These are phyloP conservation scores for Heliconius melpomene DNA, from an alignment of 1,140 invertebrate species.

Conservation along the genomic window DNA sequence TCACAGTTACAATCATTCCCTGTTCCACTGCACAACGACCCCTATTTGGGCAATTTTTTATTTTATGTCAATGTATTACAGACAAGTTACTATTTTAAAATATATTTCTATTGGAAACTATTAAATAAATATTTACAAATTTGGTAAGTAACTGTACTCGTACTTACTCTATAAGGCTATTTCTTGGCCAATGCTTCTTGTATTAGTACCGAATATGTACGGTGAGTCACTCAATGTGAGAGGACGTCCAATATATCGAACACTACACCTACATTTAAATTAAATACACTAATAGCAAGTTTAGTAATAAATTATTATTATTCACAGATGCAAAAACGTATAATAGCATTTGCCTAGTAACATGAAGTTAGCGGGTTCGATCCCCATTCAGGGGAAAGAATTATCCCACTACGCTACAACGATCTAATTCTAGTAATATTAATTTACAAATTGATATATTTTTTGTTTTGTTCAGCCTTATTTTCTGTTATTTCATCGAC, in stretches of 20 bases:
- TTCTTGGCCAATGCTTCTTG: conserved; percentile 21
- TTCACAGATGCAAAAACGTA: neutral
- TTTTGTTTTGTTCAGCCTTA: no score
- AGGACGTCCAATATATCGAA: neutral
- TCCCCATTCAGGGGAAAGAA: no score
- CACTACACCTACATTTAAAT: neutral
- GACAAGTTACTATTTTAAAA: neutral
- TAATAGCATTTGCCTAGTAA: no score
- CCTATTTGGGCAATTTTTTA: no score
- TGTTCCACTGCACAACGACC: no score
- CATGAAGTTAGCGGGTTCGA: no score
- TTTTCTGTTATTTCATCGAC: no score
- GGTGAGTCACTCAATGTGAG: conserved; percentile 17
- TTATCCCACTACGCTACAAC: no score
- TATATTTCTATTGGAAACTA: neutral
- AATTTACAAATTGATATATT: no score
- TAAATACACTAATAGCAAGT: neutral
- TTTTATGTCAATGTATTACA: no score
- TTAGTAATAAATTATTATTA: neutral
- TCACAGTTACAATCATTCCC: no score
- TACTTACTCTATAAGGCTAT: conserved; percentile 26
- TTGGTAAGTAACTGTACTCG: conserved; percentile 25
- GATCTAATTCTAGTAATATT: no score
- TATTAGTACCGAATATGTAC: conserved; percentile 27
- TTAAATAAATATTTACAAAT: neutral